phyloP scores from a whole-genome alignment of 2,888 invertebrate genomes.

The Rhagonycha lutea region DNA sequence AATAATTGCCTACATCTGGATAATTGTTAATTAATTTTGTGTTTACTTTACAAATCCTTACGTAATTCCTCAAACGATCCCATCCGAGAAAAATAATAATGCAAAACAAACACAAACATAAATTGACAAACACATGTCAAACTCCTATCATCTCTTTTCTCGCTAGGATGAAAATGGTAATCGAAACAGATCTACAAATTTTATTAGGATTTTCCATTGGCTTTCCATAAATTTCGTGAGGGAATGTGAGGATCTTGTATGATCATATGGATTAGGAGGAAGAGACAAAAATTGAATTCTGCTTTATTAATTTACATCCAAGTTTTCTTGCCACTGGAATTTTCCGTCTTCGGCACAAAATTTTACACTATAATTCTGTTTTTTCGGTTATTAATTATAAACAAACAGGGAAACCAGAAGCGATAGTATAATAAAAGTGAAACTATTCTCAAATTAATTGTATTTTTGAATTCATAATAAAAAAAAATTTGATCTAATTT shows the following conservation, averaged over 20 bases:
- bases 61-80: too few species aligned
- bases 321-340: too few species aligned
- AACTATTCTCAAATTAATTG: neutral
- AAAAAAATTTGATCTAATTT: too few species aligned
- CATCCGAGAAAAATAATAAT: too few species aligned
- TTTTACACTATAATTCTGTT: neutral
- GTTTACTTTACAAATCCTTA: too few species aligned
- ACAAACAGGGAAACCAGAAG: neutral
- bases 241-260: neutral
- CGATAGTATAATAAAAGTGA: neutral
- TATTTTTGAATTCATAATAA: neutral
- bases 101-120: too few species aligned
- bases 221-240: neutral
- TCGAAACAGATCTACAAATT: neutral
- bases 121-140: neutral
- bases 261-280: neutral
- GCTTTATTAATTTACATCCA: neutral
- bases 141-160: neutral
- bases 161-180: neutral
- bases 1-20: too few species aligned
- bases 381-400: neutral
- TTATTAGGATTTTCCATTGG: neutral
- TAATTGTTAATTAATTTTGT: too few species aligned
- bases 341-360: neutral
- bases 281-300: too few species aligned